Base-by-base conservation (phyloP, 2,888 invertebrate genomes). In the Tachina fera region DNA sequence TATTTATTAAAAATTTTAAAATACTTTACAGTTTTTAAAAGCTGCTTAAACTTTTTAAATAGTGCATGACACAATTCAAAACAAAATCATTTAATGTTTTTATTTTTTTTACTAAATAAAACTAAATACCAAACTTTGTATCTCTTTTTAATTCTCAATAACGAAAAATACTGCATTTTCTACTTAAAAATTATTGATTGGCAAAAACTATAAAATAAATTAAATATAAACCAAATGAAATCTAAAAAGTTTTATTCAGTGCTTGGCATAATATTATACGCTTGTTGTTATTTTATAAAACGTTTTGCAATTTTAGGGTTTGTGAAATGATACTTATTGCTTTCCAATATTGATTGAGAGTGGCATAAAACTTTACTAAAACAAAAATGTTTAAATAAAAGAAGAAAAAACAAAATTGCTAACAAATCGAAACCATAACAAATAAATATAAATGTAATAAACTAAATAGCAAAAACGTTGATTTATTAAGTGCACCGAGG, bases 111-210 rank as follows among this genome's bases (percentile, higher is more conserved):
- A 19, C 16, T 47, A 19, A 65, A 65, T n/a, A 51, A 19, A 63
- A 65, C 31, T n/a, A 47, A 70, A 43, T 58, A 16, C 9, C 9
- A 53, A 71, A 71, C 19, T 79, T 39, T 45, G 9, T 78, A 14
- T 10, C 49, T 22, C 13, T 51, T 5, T 51, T 5, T n/a, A 0
- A 10, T 60, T 16, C n/a, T 77, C 41, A 9, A 53, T 68, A 19
- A 22, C 47, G 19, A 43, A 22, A 61, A 51, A 60, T 51, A 16
- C 9, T 77, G 16, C 56, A 19, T 19, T 45, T 67, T 45, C 61
- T 51, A 22, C 11, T 65, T 19, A 19, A 22, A 13, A 45, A 31
- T 53, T 61, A n/a, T 70, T 78, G 63, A 63, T 70, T 78, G 78
- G 1, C 70, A 77, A 56, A 75, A 63, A 63, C 19, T 47, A 39